Evolutionary conservation across 2,888 invertebrate genomes (phyloP), one percentile per base, ranked within the genome.

Genomic region (Cinara cedri): DNA sequence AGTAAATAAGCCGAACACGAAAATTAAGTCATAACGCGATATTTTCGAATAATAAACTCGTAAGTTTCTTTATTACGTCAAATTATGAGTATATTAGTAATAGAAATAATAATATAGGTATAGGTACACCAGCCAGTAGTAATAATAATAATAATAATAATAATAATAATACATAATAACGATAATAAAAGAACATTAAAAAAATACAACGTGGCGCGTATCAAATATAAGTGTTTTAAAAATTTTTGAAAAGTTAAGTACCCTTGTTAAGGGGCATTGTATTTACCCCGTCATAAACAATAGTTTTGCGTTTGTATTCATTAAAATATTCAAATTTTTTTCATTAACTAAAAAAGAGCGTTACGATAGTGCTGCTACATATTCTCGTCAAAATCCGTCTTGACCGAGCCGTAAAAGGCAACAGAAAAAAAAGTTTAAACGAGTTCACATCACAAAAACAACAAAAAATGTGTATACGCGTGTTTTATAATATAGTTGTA

Each of bases 1-100:
- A 65, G 74, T 51, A 65, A 75, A 51, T 63, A 21, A 63, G 34
- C 19, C 8, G 6, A n/a, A 42, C 24, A 24, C 3, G n/a, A 44
- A 65, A 75, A 75, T 75, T 54, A 42, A 65, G 66, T 55, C 11
- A 66, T 75, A 44, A 54, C 44, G 42, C 2, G 44, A 13, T 65
- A 42, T 55, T 65, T 63, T 54, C n/a, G 8, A 44, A 13, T 44
- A 19, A 55, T 19, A 75, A 75, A 44, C 54, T 3, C 51, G 63
- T 74, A 49, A 26, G 26, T 72, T 14, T 21, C 60, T 62, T 21
- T 19, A 51, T 51, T 51, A 16, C 11, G 3, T 55, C 11, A 34
- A 34, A 34, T 34, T 34, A 34, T 3, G 34, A 34, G 34, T 34
- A 34, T 34, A 34, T 34, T 34, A 34, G 34, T 1, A 55, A 44